A percentile compares a stretch with the other conserved stretches of the same genome.
phyloP scores from a whole-genome alignment of 1,140 invertebrate genomes.

The Dinoponera quadriceps region DNA sequence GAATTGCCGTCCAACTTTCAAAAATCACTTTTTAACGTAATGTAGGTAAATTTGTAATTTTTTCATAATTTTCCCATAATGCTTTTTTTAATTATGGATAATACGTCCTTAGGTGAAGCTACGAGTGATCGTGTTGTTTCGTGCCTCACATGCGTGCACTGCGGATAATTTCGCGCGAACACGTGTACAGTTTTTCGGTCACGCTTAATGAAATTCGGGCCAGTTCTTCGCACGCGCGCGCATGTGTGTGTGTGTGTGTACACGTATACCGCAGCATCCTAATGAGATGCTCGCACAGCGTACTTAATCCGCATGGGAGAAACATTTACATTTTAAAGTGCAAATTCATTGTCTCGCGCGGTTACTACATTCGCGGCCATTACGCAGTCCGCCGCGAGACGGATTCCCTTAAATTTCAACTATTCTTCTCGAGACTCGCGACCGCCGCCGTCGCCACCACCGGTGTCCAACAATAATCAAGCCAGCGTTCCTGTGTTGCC shows the following conservation, averaged over 20 bases:
- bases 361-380: conserved; percentile 36
- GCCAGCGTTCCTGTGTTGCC: neutral
- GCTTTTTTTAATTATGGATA: too few relatives aligned
- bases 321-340: conserved; percentile 58
- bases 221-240: neutral
- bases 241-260: too few relatives aligned
- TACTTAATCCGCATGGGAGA: conserved; percentile 56
- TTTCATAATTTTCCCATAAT: too few relatives aligned
- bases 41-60: too few relatives aligned
- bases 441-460: neutral
- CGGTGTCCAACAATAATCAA: conserved; percentile 47
- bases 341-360: conserved; percentile 56
- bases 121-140: neutral
- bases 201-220: conserved; percentile 51
- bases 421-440: conserved; percentile 33
- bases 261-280: conserved; percentile 8
- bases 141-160: neutral
- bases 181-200: conserved; percentile 26
- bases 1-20: too few relatives aligned
- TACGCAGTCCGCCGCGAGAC: conserved; percentile 39
- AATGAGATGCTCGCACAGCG: conserved; percentile 43
- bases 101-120: neutral
- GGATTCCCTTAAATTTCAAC: conserved; percentile 50
- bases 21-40: too few relatives aligned
- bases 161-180: conserved; percentile 8